Conservation (phyloP, 2,888 invertebrate species). For the Timandra comae region DNA sequence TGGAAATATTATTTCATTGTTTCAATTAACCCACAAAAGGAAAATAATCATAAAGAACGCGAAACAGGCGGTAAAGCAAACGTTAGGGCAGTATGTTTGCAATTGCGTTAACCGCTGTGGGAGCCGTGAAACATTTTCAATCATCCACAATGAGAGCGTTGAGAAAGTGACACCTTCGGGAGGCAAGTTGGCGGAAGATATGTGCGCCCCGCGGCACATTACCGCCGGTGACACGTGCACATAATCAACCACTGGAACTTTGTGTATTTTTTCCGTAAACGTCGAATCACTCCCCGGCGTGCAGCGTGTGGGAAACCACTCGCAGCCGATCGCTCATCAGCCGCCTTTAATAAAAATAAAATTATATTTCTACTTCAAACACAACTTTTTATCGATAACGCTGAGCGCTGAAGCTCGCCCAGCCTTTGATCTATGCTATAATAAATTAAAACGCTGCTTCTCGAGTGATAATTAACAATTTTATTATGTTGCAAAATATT, state of each 20-base stretch:
- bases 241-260: conserved; percentile 30
- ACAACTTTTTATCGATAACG: conserved; percentile 6
- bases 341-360: conserved; percentile 10
- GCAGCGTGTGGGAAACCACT: not conserved
- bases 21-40: conserved; percentile 20
- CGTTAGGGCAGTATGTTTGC: conserved; percentile 1
- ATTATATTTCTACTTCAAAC: conserved; percentile 5
- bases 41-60: conserved; percentile 17
- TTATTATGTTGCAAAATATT: conserved; percentile 6
- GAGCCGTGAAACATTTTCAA: conserved; percentile 21
- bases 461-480: conserved; percentile 19
- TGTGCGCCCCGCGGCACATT: conserved; percentile 24
- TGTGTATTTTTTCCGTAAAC: conserved; percentile 22
- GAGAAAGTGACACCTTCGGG: conserved; percentile 24
- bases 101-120: conserved; percentile 8
- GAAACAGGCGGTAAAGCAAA: conserved; percentile 13
- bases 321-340: conserved; percentile 15
- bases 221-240: conserved; percentile 25
- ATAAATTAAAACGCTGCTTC: conserved; percentile 16
- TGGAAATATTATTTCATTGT: conserved; percentile 20
- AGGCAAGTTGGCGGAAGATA: conserved; percentile 18
- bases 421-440: conserved; percentile 18
- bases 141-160: conserved; percentile 22
- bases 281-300: conserved; percentile 13
- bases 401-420: conserved; percentile 2